Evolutionary conservation across 2,113 vertebrate genomes (phyloP).

Genomic region (Poeciliopsis occidentalis): DNA sequence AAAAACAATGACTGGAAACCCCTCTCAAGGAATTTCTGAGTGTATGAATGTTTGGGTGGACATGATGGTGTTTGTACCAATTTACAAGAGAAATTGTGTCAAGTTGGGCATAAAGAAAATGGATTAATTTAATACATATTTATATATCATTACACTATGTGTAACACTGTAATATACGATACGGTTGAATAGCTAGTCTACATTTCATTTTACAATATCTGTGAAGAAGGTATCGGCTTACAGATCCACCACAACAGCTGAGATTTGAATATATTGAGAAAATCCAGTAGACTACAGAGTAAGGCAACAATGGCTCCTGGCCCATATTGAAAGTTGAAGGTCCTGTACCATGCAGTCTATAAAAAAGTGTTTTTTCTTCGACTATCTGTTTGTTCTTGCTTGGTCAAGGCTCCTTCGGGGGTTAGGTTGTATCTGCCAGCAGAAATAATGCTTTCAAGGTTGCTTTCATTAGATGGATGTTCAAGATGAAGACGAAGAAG

Average conservation of each 20-base stretch:
- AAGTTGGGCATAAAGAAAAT: background rate
- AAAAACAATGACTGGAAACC: constrained; percentile 12
- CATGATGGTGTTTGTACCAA: constrained; percentile 20
- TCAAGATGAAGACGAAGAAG: constrained; percentile 39
- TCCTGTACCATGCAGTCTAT: constrained; percentile 55
- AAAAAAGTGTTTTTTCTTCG: constrained; percentile 60
- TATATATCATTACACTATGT: constrained; percentile 40
- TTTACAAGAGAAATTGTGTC: constrained; percentile 11
- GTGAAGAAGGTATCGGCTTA: constrained; percentile 21
- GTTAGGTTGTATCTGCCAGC: constrained; percentile 59
- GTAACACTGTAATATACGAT: constrained; percentile 19
- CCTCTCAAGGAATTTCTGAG: background rate
- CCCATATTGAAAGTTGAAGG: constrained; percentile 59
- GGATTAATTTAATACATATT: constrained; percentile 63
- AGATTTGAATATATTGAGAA: constrained; percentile 59
- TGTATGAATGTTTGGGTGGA: background rate
- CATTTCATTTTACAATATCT: constrained; percentile 44
- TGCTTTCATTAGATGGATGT: constrained; percentile 70
- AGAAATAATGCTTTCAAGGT: constrained; percentile 70
- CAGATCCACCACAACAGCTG: constrained; percentile 46
- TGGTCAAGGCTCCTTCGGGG: constrained; percentile 58
- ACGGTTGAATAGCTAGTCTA: constrained; percentile 38
- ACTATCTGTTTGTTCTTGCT: constrained; percentile 58
- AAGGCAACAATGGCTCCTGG: constrained; percentile 60
- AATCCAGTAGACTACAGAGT: constrained; percentile 32